A percentile compares a stretch with the other conserved stretches of the same genome.
These are phyloP conservation scores for Eupleurogrammus muticus DNA, from an alignment of 2,797 vertebrate genomes.

Conservation along the genomic window DNA sequence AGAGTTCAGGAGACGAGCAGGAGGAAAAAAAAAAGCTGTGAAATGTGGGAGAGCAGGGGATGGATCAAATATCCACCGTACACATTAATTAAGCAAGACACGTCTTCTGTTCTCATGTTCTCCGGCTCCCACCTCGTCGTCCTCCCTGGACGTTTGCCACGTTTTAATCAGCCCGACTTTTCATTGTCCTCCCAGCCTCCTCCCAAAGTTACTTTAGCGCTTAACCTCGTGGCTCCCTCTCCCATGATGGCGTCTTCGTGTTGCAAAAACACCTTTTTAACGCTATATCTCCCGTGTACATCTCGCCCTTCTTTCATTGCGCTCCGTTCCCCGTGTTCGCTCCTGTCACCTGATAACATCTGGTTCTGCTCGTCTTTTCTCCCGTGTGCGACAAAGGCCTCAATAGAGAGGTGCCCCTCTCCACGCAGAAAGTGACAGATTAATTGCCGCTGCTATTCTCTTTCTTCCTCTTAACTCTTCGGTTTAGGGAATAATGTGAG, in stretches of 20 bases:
- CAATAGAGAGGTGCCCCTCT: not conserved
- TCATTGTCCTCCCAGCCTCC: conserved; percentile 22
- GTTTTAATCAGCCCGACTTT: conserved; percentile 36
- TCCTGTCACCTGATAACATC: conserved; percentile 51
- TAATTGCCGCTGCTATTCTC: not conserved
- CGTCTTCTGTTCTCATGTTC: conserved; percentile 57
- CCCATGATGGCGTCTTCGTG: conserved; percentile 34
- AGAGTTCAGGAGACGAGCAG: conserved; percentile 31
- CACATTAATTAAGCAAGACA: conserved; percentile 58
- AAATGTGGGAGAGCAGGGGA: conserved; percentile 54
- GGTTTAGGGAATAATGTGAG: not conserved
- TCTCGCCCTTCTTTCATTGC: conserved; percentile 43
- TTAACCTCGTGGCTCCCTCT: conserved; percentile 18
- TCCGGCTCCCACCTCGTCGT: conserved; percentile 46
- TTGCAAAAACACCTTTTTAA: conserved; percentile 23
- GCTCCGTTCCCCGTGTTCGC: conserved; percentile 14
- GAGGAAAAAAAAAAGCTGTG: conserved; percentile 32
- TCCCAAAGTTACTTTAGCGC: conserved; percentile 15
- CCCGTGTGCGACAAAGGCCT: conserved; percentile 12
- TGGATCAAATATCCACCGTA: conserved; percentile 65
- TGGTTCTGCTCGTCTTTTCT: conserved; percentile 31
- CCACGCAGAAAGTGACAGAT: conserved; percentile 15
- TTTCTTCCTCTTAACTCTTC: not conserved
- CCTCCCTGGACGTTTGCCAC: conserved; percentile 27
- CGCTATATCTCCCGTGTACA: not conserved